Evolutionary conservation across 2,113 vertebrate genomes (phyloP).

Genomic region (Bungarus multicinctus): DNA sequence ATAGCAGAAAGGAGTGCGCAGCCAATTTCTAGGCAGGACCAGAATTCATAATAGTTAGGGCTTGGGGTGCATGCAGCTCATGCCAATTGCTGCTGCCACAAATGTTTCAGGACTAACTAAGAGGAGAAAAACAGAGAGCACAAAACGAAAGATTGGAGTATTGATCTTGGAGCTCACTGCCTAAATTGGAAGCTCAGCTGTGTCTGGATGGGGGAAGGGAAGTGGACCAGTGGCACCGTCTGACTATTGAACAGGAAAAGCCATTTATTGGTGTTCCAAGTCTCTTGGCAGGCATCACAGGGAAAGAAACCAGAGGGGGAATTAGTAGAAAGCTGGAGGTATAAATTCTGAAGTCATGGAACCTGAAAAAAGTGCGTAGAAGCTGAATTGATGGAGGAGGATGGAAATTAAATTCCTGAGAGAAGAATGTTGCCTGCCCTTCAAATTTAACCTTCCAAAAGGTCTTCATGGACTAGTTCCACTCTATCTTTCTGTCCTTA

Average conservation of each 20-base stretch:
- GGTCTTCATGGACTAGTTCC: background rate
- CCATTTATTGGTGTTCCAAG: background rate
- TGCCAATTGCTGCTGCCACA: background rate
- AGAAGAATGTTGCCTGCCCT: background rate
- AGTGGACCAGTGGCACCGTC: background rate
- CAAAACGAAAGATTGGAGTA: background rate
- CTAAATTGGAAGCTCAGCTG: background rate
- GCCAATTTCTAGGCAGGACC: slow-evolving; percentile 8
- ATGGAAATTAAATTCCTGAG: background rate
- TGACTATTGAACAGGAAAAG: background rate
- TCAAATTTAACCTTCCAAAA: slow-evolving; percentile 3
- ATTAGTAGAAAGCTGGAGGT: slow-evolving; percentile 1
- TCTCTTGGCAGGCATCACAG: background rate
- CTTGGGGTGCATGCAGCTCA: background rate
- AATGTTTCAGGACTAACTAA: background rate
- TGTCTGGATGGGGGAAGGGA: background rate
- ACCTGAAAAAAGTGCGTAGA: background rate
- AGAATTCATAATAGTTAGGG: background rate
- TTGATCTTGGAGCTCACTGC: background rate
- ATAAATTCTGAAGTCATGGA: background rate
- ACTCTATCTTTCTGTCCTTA: background rate
- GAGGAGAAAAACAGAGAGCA: background rate
- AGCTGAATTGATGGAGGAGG: background rate
- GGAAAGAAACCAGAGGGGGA: background rate
- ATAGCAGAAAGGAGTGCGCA: background rate